These are phyloP conservation scores for Poeciliopsis retropinna DNA, from an alignment of 2,113 vertebrate species.

Conservation along the genomic window DNA sequence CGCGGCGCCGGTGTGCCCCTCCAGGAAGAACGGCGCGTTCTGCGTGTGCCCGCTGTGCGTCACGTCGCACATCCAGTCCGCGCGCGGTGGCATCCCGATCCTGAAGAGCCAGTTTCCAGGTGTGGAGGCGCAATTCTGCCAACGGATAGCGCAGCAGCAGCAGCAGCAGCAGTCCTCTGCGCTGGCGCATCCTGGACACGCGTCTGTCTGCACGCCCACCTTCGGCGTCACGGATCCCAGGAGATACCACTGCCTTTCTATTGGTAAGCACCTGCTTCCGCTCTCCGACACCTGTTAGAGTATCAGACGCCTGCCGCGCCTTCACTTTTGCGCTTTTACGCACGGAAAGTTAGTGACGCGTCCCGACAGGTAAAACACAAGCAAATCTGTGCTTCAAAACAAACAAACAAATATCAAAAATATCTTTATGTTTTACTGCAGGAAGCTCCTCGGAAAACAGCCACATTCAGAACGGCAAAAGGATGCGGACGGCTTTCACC, in stretches of 20 bases:
- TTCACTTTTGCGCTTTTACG: constrained; percentile 34
- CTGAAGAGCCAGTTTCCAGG: constrained; percentile 89
- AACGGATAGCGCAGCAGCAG: constrained; percentile 83
- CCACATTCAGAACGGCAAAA: constrained; percentile 92
- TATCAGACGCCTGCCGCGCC: neutral
- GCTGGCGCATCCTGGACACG: constrained; percentile 86
- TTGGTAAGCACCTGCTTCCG: constrained; percentile 85
- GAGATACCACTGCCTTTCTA: constrained; percentile 93
- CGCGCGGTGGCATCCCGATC: constrained; percentile 84
- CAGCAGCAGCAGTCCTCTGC: constrained; percentile 66
- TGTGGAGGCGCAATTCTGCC: constrained; percentile 87
- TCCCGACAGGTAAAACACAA: neutral
- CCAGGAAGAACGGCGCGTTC: constrained; percentile 92
- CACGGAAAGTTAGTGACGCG: neutral
- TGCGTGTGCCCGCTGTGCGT: constrained; percentile 97
- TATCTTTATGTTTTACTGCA: constrained; percentile 4
- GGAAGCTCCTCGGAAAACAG: constrained; percentile 86
- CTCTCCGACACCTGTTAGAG: constrained; percentile 9
- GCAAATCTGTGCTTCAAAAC: neutral
- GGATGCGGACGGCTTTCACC: constrained; percentile 98
- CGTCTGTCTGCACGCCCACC: constrained; percentile 89
- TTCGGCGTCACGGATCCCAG: constrained; percentile 94
- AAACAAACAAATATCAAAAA: neutral
- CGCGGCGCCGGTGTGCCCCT: constrained; percentile 86
- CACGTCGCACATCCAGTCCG: constrained; percentile 92